phyloP scores from a whole-genome alignment of 2,888 invertebrate genomes.

The Macrophya alboannulata region DNA sequence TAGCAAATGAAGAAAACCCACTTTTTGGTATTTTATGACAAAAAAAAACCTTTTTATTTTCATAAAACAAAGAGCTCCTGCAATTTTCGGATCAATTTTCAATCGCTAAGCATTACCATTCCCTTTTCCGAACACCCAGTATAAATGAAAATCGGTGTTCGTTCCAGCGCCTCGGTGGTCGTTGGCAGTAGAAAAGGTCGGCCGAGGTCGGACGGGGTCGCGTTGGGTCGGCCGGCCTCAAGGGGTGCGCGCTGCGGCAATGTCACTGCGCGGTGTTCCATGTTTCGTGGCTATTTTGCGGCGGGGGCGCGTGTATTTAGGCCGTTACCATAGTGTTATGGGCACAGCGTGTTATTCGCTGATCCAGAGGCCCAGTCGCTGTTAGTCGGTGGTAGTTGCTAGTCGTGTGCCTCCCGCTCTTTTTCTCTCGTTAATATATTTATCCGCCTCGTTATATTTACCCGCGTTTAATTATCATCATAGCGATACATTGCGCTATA shows the following conservation, averaged over 20 bases:
- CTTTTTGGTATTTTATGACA: too few relatives aligned
- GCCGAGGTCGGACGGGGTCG: constrained; percentile 51
- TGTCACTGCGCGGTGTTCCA: constrained; percentile 69
- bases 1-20: too few relatives aligned
- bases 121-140: neutral
- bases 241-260: constrained; percentile 65
- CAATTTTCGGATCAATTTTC: neutral
- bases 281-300: constrained; percentile 50
- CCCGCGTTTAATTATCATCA: constrained; percentile 28
- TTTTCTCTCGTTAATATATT: neutral
- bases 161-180: constrained; percentile 48
- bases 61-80: too few relatives aligned
- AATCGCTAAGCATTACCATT: neutral
- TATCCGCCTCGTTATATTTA: constrained; percentile 7
- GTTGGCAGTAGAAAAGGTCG: constrained; percentile 37
- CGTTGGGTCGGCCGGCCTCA: constrained; percentile 56
- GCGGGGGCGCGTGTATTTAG: constrained; percentile 42
- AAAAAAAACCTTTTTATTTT: too few relatives aligned
- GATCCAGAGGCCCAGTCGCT: constrained; percentile 43
- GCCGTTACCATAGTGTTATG: constrained; percentile 50
- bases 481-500: neutral
- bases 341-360: constrained; percentile 22
- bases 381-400: constrained; percentile 51
- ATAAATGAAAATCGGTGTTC: constrained; percentile 24
- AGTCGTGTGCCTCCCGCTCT: constrained; percentile 26